A percentile compares a stretch with the other conserved stretches of the same genome.
phyloP scores from a whole-genome alignment of 2,888 invertebrate species.

The Strigamia transsilvanica region DNA sequence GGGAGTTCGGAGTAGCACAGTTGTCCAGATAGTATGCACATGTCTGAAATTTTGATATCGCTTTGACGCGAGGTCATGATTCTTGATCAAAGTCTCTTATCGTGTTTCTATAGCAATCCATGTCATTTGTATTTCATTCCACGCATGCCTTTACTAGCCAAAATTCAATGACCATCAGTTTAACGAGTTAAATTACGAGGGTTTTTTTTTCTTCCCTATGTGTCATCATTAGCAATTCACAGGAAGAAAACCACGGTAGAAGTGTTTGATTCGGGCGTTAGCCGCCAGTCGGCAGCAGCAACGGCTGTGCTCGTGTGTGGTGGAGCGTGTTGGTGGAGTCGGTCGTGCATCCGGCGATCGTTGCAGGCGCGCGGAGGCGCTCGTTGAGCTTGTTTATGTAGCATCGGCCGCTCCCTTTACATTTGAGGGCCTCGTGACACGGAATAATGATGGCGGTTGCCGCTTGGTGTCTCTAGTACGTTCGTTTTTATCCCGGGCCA shows the following conservation, averaged over 20 bases:
- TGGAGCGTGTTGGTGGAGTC: constrained; percentile 9
- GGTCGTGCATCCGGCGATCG: constrained; percentile 19
- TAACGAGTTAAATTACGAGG: neutral
- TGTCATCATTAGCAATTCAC: neutral
- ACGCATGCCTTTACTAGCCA: too few relatives aligned
- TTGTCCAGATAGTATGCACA: constrained; percentile 8
- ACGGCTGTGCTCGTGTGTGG: neutral
- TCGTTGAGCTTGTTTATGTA: constrained; percentile 36
- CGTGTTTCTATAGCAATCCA: neutral
- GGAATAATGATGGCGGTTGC: constrained; percentile 32
- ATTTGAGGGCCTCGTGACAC: constrained; percentile 23
- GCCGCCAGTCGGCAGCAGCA: neutral
- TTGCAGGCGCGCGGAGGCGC: constrained; percentile 28
- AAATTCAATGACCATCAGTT: too few relatives aligned
- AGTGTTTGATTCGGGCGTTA: neutral
- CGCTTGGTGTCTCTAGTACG: constrained; percentile 14
- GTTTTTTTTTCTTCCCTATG: too few relatives aligned
- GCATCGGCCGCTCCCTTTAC: constrained; percentile 29
- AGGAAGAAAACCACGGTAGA: neutral
- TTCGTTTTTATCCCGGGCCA: constrained; percentile 14
- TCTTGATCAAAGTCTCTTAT: neutral
- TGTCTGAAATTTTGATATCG: constrained; percentile 8
- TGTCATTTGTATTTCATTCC: too few relatives aligned
- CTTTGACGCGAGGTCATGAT: neutral
- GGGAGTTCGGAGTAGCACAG: constrained; percentile 18